These are phyloP conservation scores for Holothuria glaberrima DNA, from an alignment of 35 echinoderm and acorn worm species.

Conservation along the genomic window DNA sequence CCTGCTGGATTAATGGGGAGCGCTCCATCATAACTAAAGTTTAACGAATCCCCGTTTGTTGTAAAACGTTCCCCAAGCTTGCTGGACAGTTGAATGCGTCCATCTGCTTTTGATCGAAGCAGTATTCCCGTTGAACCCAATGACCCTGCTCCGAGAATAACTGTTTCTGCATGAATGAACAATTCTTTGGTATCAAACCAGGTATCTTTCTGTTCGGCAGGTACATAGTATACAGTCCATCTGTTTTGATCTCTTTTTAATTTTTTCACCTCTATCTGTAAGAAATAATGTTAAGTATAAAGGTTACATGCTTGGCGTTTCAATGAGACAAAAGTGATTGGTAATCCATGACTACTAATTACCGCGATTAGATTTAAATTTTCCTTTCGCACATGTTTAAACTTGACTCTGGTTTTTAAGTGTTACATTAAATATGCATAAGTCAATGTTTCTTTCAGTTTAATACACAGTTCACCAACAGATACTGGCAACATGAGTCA, in stretches of 20 bases:
- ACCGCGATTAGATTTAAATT: too few species aligned
- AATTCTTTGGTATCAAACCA: constrained; percentile 50
- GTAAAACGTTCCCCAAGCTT: constrained; percentile 62
- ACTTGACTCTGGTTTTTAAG: too few species aligned
- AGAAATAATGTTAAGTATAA: neutral
- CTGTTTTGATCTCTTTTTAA: constrained; percentile 21
- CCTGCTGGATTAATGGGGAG: constrained; percentile 52
- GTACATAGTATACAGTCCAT: constrained; percentile 42
- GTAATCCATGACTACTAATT: too few species aligned
- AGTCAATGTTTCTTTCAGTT: too few species aligned
- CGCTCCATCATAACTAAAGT: constrained; percentile 60
- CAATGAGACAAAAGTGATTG: too few species aligned
- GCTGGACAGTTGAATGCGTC: constrained; percentile 14
- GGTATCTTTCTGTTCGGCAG: constrained; percentile 2
- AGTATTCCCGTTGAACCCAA: constrained; percentile 67
- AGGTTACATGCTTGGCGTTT: too few species aligned
- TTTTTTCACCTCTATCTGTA: constrained; percentile 42
- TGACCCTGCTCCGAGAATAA: constrained; percentile 66
- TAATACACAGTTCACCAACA: too few species aligned
- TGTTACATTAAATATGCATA: too few species aligned
- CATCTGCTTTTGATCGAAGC: constrained; percentile 32
- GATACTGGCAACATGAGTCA: too few species aligned
- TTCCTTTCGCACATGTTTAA: too few species aligned
- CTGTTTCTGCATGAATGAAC: constrained; percentile 49
- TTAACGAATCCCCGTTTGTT: constrained; percentile 73